Conservation (phyloP, 92 coral and sea anemone genomes). For the Porites cylindrica region DNA sequence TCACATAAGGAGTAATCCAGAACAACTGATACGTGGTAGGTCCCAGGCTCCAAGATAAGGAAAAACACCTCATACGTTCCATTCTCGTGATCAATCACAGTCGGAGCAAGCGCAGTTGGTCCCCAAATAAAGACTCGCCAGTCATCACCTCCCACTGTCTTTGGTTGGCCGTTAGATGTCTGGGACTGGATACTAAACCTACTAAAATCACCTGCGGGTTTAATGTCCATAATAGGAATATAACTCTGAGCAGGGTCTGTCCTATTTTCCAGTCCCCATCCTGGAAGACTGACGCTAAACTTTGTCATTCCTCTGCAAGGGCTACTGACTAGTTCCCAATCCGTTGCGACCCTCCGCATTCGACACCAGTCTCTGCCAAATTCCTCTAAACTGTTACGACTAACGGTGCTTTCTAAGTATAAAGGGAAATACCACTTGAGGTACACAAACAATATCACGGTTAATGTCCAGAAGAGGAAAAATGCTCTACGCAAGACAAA, state of each 20-base stretch:
- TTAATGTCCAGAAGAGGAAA: constrained; percentile 76
- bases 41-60: constrained; percentile 91
- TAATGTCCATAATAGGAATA: constrained; percentile 73
- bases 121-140: constrained; percentile 85
- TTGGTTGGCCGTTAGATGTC: constrained; percentile 68
- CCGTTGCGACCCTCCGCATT: constrained; percentile 64
- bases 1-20: constrained; percentile 89
- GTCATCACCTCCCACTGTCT: constrained; percentile 85
- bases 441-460: constrained; percentile 63
- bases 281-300: constrained; percentile 47
- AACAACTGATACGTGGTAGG: constrained; percentile 63
- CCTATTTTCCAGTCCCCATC: constrained; percentile 64
- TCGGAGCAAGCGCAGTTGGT: constrained; percentile 80
- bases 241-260: constrained; percentile 81
- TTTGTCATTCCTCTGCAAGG: constrained; percentile 66
- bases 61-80: constrained; percentile 93
- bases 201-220: constrained; percentile 86
- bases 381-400: constrained; percentile 71
- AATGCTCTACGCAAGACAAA: constrained; percentile 75
- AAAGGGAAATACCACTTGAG: constrained; percentile 81
- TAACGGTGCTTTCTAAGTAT: constrained; percentile 74
- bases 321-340: constrained; percentile 67
- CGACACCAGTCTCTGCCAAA: constrained; percentile 87
- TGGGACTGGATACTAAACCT: constrained; percentile 85
- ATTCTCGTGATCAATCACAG: constrained; percentile 87